phyloP scores from a whole-genome alignment of 2,113 vertebrate species.

The Gobiocypris rarus region DNA sequence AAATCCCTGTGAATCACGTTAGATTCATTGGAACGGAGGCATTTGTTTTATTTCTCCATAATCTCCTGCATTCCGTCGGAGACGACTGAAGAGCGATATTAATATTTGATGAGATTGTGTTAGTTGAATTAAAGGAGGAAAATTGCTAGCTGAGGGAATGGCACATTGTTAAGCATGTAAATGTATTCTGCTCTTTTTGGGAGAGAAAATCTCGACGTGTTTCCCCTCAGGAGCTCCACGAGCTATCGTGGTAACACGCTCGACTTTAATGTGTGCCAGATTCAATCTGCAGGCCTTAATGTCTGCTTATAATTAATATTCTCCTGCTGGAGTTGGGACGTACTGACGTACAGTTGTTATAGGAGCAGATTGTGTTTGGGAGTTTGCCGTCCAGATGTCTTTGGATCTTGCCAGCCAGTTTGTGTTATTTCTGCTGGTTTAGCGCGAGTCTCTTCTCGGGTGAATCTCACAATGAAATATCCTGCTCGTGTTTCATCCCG shows the following conservation, averaged over 20 bases:
- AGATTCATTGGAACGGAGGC: neutral
- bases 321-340: slow-evolving; percentile 41
- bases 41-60: neutral
- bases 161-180: slow-evolving; percentile 69
- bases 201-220: slow-evolving; percentile 48
- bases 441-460: neutral
- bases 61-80: slow-evolving; percentile 51
- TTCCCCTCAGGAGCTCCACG: slow-evolving; percentile 57
- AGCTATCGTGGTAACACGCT: slow-evolving; percentile 60
- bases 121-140: slow-evolving; percentile 67
- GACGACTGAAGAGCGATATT: slow-evolving; percentile 59
- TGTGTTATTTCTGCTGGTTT: neutral
- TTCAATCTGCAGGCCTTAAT: slow-evolving; percentile 57
- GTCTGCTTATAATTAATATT: slow-evolving; percentile 59
- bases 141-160: slow-evolving; percentile 58
- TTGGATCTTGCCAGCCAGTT: neutral
- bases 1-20: neutral
- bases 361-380: slow-evolving; percentile 20
- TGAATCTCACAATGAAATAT: neutral
- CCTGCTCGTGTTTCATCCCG: neutral
- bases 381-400: slow-evolving; percentile 2
- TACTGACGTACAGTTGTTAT: slow-evolving; percentile 21
- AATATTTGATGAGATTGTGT: slow-evolving; percentile 72
- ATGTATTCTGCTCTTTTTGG: slow-evolving; percentile 59
- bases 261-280: slow-evolving; percentile 56